A percentile compares a stretch with the other conserved stretches of the same genome.
phyloP scores from a whole-genome alignment of 2,888 invertebrate genomes.

The Teleogryllus oceanicus region DNA sequence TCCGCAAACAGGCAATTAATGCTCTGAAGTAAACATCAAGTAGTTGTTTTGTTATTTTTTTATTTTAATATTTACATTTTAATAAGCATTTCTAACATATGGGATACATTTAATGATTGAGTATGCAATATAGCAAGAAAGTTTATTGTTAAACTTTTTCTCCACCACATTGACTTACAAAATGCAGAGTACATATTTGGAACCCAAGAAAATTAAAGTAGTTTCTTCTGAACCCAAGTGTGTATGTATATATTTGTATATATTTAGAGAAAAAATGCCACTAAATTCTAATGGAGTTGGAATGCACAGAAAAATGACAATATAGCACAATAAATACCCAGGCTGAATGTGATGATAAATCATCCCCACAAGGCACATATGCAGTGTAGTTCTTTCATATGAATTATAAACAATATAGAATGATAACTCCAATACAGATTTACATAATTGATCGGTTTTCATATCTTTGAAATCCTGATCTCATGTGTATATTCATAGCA shows the following conservation, averaged over 20 bases:
- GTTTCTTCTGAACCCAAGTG: no score
- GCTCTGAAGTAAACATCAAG: conserved; percentile 41
- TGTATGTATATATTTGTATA: no score
- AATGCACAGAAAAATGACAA: no score
- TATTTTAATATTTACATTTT: neutral
- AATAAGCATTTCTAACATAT: conserved; percentile 12
- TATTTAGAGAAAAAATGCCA: no score
- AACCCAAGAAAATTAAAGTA: neutral
- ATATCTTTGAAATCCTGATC: neutral
- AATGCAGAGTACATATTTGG: neutral
- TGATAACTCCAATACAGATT: neutral
- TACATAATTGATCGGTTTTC: neutral
- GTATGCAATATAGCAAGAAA: no score
- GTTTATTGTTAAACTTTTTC: no score
- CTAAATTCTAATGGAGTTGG: no score
- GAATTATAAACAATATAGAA: conserved; percentile 9
- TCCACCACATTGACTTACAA: no score
- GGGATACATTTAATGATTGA: neutral
- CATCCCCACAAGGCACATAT: neutral
- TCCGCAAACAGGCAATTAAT: conserved; percentile 47
- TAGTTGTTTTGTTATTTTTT: neutral
- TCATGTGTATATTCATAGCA: neutral
- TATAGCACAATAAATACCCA: no score
- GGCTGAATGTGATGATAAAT: neutral
- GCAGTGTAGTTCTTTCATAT: neutral